phyloP scores from a whole-genome alignment of 2,888 invertebrate species.

The Macropis europaea region DNA sequence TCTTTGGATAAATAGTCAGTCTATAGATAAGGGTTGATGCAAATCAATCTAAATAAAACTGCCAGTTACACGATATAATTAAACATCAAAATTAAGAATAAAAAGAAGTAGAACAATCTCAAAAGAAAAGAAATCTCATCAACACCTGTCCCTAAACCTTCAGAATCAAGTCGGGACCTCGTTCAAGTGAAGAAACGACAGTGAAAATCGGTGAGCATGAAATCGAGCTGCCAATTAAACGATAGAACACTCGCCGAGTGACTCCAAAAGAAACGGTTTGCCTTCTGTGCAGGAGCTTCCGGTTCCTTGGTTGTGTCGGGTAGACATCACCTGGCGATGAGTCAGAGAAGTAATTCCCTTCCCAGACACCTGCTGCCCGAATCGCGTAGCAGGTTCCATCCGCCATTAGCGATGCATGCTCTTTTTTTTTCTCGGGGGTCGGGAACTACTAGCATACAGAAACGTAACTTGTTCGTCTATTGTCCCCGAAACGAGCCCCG shows the following conservation, averaged over 20 bases:
- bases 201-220: not conserved
- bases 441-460: conserved; percentile 9
- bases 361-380: conserved; percentile 73
- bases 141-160: too few relatives aligned
- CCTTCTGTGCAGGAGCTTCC: conserved; percentile 60
- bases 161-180: too few relatives aligned
- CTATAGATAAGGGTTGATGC: too few relatives aligned
- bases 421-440: conserved; percentile 29
- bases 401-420: conserved; percentile 59
- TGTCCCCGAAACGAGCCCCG: conserved; percentile 71
- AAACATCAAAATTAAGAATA: too few relatives aligned
- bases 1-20: too few relatives aligned
- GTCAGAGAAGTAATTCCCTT: conserved; percentile 70
- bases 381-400: conserved; percentile 69
- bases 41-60: too few relatives aligned
- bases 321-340: conserved; percentile 76
- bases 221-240: not conserved
- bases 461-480: conserved; percentile 58
- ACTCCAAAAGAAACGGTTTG: conserved; percentile 44
- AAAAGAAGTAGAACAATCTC: too few relatives aligned
- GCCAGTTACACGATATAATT: too few relatives aligned
- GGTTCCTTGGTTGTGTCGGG: conserved; percentile 65
- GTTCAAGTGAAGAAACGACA: not conserved
- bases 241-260: conserved; percentile 17
- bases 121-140: too few relatives aligned